Percentiles rank a stretch among this genome's conserved stretches.
Conservation (phyloP, 2,113 vertebrate species). For the Phylloscopus trochilus region DNA sequence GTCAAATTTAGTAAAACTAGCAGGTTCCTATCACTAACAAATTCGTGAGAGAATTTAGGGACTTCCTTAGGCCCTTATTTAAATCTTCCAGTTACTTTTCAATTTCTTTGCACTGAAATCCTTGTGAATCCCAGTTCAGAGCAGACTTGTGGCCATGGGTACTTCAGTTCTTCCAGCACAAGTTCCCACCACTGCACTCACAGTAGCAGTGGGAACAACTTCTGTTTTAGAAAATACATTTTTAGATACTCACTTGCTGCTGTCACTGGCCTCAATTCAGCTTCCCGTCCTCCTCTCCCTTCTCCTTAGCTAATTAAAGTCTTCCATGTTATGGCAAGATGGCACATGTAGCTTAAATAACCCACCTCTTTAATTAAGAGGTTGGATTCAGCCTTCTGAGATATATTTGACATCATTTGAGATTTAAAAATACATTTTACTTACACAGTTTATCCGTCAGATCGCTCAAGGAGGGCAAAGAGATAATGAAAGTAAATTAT, state of each 20-base stretch:
- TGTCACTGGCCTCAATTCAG: background rate
- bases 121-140: background rate
- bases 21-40: background rate
- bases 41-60: background rate
- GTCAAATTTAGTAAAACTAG: background rate
- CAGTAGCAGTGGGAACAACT: background rate
- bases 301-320: slow-evolving; percentile 30
- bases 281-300: background rate
- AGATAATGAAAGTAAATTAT: slow-evolving; percentile 33
- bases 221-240: background rate
- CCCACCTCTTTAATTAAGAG: slow-evolving; percentile 35
- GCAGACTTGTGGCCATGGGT: background rate
- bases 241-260: background rate
- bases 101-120: background rate
- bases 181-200: background rate
- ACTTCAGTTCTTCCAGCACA: background rate
- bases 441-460: background rate
- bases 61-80: background rate
- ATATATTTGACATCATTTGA: background rate
- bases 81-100: background rate
- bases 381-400: slow-evolving; percentile 22
- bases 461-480: slow-evolving; percentile 17
- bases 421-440: slow-evolving; percentile 18
- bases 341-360: slow-evolving; percentile 29
- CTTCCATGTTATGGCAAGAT: slow-evolving; percentile 28